Evolutionary conservation across 2,888 invertebrate species (phyloP), one percentile per base, ranked within the genome.

Genomic region (Tachina fera): DNA sequence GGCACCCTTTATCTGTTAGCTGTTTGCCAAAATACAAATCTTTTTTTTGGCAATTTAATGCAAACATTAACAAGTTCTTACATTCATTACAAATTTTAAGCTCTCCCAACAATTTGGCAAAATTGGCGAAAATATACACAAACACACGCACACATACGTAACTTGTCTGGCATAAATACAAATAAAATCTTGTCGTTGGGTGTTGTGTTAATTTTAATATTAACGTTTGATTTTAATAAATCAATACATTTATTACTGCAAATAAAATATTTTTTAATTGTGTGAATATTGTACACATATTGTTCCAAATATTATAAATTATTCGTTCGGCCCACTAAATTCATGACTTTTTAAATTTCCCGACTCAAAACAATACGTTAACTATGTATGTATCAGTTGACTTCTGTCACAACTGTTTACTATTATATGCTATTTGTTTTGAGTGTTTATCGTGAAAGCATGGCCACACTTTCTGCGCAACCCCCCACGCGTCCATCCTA

Each of bases 201-300:
- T 56, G 14, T 22, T 19, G 19, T 77, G 58, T 60, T 58, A 76
- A 76, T 60, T 43, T 75, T 65, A 70, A 61, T 49, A 43, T 43
- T 19, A 80, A 58, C 60, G 16, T 45, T 45, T 41, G 39, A 56
- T 79, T 45, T 51, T 43, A 67, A 72, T 63, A 70, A 77, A 83
- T 83, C 47, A 77, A 58, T 77, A 83, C 56, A 77, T 83, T 83
- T 65, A 76, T 83, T 56, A 43, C 39, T n/a, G 22, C 9, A 41
- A 70, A 39, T 11, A 63, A 63, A 63, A 83, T 43, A 45, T 49
- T 65, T 67, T 67, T n/a, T n/a, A 3, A 49, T n/a, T 49, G 22
- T 65, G 22, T n/a, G 47, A 47, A 22, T 22, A 47, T 58, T 39
- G 2, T 14, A 10, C 19, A 53, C 2, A 19, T 53, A 1, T 56